These are phyloP conservation scores for Lophochroa leadbeateri DNA, from an alignment of 2,113 vertebrate species.

Conservation along the genomic window DNA sequence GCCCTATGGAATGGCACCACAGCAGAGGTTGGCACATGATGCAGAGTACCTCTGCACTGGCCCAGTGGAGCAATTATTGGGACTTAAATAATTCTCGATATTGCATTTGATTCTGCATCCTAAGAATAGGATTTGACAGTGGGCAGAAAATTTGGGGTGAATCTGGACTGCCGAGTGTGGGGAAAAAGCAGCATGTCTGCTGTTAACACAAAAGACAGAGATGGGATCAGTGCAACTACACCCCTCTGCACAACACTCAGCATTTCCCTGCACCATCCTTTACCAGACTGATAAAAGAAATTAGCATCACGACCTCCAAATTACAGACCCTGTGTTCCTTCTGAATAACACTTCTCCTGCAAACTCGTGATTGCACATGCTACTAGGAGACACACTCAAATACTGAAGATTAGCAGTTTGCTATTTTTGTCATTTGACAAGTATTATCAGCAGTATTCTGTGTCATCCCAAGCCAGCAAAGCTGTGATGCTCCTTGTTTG, in stretches of 20 bases:
- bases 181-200: rapidly evolving
- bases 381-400: neutral
- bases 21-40: rapidly evolving
- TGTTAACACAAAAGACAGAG: neutral
- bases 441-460: neutral
- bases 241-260: neutral
- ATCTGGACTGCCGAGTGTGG: rapidly evolving
- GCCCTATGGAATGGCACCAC: rapidly evolving
- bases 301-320: rapidly evolving
- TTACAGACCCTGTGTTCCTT: neutral
- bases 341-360: neutral
- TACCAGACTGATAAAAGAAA: neutral
- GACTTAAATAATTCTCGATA: neutral
- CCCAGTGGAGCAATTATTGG: neutral
- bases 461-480: neutral
- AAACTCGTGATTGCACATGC: neutral
- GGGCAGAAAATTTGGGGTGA: neutral
- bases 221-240: rapidly evolving
- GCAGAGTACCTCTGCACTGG: neutral
- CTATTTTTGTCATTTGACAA: neutral
- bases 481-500: neutral
- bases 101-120: neutral
- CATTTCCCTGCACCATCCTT: neutral
- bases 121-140: neutral
- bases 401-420: neutral